Percentiles rank a stretch among this genome's conserved stretches.
Evolutionary conservation across 2,113 vertebrate genomes (phyloP).

Genomic region (Aplodontia rufa): DNA sequence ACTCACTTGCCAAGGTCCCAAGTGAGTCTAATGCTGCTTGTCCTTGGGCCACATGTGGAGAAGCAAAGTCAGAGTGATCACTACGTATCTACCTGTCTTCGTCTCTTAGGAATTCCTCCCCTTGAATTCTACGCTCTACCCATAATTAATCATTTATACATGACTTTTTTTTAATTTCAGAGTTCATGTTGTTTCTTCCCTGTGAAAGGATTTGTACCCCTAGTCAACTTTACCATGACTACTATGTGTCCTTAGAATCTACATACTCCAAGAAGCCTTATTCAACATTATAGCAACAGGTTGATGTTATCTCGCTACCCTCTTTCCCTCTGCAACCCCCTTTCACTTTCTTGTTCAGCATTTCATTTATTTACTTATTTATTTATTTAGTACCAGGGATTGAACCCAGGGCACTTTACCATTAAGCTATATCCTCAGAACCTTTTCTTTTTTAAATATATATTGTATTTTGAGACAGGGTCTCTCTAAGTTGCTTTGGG

Average conservation of each 20-base stretch:
- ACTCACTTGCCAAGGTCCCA: background rate
- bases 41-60: background rate
- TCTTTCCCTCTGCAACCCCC: background rate
- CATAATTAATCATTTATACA: background rate
- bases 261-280: background rate
- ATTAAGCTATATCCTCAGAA: no score
- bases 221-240: background rate
- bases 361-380: no score
- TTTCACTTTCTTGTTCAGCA: background rate
- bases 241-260: background rate
- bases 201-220: background rate
- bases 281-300: background rate
- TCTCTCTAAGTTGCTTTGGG: no score
- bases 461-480: no score
- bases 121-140: background rate
- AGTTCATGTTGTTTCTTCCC: background rate
- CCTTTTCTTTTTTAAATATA: no score
- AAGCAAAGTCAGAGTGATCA: background rate
- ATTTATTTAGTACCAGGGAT: no score
- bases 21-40: background rate
- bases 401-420: no score
- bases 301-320: background rate
- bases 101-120: conserved; percentile 5
- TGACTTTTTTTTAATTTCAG: background rate
- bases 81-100: background rate